Evolutionary conservation across 1,140 invertebrate genomes (phyloP).

Genomic region (Holcopasites calliopsidis): DNA sequence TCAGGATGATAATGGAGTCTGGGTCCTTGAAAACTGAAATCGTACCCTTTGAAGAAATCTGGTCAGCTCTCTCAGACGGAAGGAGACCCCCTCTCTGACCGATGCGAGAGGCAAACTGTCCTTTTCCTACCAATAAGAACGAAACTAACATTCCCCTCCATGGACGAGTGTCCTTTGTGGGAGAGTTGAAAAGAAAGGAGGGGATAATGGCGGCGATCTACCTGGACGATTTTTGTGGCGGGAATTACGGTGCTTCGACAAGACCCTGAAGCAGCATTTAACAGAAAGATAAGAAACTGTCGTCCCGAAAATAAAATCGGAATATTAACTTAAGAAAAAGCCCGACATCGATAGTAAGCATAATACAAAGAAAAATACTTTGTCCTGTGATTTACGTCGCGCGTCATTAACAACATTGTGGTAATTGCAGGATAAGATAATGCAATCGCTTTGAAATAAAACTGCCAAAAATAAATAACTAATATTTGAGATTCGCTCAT

Average conservation of each 20-base stretch:
- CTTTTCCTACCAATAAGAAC: constrained; percentile 57
- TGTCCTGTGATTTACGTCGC: background rate
- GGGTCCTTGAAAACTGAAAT: constrained; percentile 80
- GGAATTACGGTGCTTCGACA: constrained; percentile 69
- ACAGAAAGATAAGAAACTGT: constrained; percentile 34
- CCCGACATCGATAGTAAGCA: background rate
- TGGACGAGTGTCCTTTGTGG: constrained; percentile 62
- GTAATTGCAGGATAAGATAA: background rate
- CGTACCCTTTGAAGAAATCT: constrained; percentile 80
- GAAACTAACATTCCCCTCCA: constrained; percentile 14
- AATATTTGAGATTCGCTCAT: background rate
- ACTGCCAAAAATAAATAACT: background rate
- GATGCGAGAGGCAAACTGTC: constrained; percentile 40
- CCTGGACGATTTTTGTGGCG: constrained; percentile 76
- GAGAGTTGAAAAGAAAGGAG: constrained; percentile 47
- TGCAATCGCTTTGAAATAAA: background rate
- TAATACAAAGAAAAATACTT: background rate
- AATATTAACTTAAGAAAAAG: constrained; percentile 6
- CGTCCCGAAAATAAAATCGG: constrained; percentile 30
- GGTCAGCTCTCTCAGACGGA: constrained; percentile 59
- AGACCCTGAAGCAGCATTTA: constrained; percentile 57
- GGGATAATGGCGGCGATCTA: constrained; percentile 78
- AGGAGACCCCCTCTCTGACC: constrained; percentile 46
- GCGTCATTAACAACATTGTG: background rate
- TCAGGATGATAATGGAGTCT: constrained; percentile 66